A percentile compares a stretch with the other conserved stretches of the same genome.
Conservation (phyloP, 2,888 invertebrate genomes). For the Himalopsyche tibetana region DNA sequence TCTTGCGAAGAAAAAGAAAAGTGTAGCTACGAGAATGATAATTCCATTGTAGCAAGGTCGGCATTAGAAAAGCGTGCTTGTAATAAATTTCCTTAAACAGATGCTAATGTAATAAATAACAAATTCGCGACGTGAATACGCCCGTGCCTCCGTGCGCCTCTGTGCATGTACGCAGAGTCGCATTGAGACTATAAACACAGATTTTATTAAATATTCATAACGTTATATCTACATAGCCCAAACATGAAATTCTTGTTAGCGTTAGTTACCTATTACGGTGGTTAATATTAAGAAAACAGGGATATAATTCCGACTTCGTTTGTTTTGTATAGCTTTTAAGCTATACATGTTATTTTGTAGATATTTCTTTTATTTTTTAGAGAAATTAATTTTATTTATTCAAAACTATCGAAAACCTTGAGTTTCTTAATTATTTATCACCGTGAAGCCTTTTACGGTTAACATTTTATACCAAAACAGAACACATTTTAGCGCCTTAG, state of each 20-base stretch:
- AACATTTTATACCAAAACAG: too few relatives aligned
- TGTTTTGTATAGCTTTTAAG: too few relatives aligned
- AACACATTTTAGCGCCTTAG: too few relatives aligned
- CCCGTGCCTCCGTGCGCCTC: conserved; percentile 11
- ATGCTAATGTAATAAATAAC: conserved; percentile 34
- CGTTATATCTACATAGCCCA: background rate
- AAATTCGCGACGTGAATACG: conserved; percentile 17
- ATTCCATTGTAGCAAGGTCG: conserved; percentile 16
- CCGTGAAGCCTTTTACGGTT: too few relatives aligned
- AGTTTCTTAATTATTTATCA: too few relatives aligned
- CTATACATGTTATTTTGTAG: too few relatives aligned
- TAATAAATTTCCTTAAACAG: conserved; percentile 26
- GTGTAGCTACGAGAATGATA: background rate
- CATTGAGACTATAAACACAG: conserved; percentile 13
- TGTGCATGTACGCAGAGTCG: background rate
- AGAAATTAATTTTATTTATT: too few relatives aligned
- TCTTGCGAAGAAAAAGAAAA: background rate
- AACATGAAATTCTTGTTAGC: background rate
- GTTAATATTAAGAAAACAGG: too few relatives aligned
- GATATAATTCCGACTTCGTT: too few relatives aligned
- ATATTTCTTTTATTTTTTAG: too few relatives aligned
- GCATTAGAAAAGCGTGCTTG: conserved; percentile 1
- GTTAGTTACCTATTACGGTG: too few relatives aligned
- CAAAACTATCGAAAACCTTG: too few relatives aligned
- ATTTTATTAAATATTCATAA: background rate